Conservation (phyloP, 2,888 invertebrate genomes). For the Chrysolina haemoptera region DNA sequence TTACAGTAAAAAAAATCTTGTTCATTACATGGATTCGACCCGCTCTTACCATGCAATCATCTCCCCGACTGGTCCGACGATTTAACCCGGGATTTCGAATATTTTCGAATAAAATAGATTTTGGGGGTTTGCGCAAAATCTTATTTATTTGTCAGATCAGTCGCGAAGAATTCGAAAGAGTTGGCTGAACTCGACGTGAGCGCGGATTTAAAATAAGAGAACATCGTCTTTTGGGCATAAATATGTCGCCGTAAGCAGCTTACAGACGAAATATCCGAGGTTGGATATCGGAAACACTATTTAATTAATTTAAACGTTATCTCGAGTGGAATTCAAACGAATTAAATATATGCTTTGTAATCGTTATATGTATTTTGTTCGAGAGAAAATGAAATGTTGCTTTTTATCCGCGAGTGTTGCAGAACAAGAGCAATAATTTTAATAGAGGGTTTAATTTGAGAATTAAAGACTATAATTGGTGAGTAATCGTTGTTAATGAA, state of each 20-base stretch:
- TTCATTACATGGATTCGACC: no score
- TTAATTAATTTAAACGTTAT: conserved; percentile 64
- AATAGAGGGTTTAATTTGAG: no score
- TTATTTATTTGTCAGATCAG: conserved; percentile 46
- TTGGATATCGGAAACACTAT: conserved; percentile 59
- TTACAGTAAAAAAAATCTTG: no score
- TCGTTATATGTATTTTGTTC: conserved; percentile 49
- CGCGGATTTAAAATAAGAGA: conserved; percentile 50
- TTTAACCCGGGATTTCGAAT: conserved; percentile 22
- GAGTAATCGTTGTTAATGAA: no score
- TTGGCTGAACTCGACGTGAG: conserved; percentile 40
- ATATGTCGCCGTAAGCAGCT: conserved; percentile 54
- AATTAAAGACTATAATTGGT: no score
- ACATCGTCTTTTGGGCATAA: conserved; percentile 51
- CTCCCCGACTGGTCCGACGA: conserved; percentile 29
- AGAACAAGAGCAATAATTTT: not conserved
- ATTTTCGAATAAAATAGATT: conserved; percentile 41
- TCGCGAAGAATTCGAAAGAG: conserved; percentile 47
- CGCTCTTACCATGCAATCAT: not conserved
- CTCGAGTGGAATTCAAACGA: conserved; percentile 57
- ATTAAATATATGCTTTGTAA: conserved; percentile 59
- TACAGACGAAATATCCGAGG: conserved; percentile 54
- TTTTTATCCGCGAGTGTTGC: not conserved
- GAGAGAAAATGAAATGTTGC: not conserved
- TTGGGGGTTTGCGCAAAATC: conserved; percentile 46